A percentile compares a stretch with the other conserved stretches of the same genome.
phyloP scores from a whole-genome alignment of 2,797 vertebrate species.

The Girardinus metallicus region DNA sequence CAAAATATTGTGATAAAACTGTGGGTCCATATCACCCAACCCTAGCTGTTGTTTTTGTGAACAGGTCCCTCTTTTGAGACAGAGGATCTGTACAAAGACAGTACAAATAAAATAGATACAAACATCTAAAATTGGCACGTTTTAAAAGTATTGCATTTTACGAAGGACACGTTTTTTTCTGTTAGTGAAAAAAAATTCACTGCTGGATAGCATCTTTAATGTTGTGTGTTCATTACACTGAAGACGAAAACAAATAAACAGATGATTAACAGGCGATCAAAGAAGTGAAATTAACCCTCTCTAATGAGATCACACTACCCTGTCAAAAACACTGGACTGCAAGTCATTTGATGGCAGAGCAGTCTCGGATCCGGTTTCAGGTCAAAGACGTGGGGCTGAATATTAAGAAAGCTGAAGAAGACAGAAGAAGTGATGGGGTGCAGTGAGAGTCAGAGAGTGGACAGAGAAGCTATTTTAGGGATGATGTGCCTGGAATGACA shows the following conservation, averaged over 20 bases:
- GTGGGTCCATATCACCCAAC: no score
- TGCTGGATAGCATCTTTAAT: neutral
- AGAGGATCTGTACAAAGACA: neutral
- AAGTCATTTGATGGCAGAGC: constrained; percentile 20
- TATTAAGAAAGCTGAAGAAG: constrained; percentile 26
- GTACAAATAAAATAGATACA: neutral
- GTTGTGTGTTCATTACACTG: neutral
- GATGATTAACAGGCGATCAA: neutral
- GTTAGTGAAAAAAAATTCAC: neutral
- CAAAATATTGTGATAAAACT: no score
- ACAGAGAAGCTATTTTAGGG: constrained; percentile 74
- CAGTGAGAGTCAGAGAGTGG: constrained; percentile 33
- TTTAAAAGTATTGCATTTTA: neutral
- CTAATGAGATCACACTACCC: constrained; percentile 15
- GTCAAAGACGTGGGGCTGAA: constrained; percentile 21
- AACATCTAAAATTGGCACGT: neutral
- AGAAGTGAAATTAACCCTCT: constrained; percentile 2
- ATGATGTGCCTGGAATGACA: constrained; percentile 71
- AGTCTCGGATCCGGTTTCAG: constrained; percentile 28
- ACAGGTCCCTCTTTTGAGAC: no score
- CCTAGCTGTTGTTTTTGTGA: no score
- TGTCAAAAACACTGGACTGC: constrained; percentile 6
- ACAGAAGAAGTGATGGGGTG: constrained; percentile 38
- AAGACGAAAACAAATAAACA: constrained; percentile 19
- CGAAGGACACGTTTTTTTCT: neutral